Base-by-base conservation (phyloP, 2,797 vertebrate genomes). In the Enteromius unitaeniatus region DNA sequence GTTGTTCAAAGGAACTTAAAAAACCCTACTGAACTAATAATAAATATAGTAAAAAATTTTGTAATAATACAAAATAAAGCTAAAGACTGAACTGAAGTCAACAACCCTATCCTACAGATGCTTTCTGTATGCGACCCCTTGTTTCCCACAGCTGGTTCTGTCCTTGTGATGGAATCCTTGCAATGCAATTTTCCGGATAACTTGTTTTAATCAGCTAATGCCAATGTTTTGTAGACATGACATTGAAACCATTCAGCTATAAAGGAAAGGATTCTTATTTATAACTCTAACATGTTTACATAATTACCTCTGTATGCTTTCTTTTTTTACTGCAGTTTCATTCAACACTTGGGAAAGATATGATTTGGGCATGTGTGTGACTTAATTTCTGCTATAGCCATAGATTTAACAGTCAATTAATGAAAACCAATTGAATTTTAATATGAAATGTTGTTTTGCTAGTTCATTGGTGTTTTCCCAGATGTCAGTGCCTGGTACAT, bases 151-250 rank as follows among this genome's bases (percentile, higher is more conserved):
- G 74, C 64, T 78, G 26, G 26, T 17, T 23, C 26, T 78, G 74
- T 47, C 74, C 51, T 83, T 78, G 65, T 78, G 42, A 49, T 58
- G 34, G 34, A 77, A 76, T 76, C 26, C 51, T 78, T 34, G 65
- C 78, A 79, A 77, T 70, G 64, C 74, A 84, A 78, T 83, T 78
- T 83, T 83, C 51, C 26, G 37, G 74, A 58, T 78, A 78, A 70
- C 64, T 70, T 72, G 75, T 84, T 84, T 78, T 70, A 78, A 78
- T 84, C 75, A 51, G 75, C 64, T 77, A 83, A 83, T 83, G 73
- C 51, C 49, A 47, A 37, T 83, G 82, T 83, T 83, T 83, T 83
- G 19, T 53, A 62, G 51, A 60, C 75, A 70, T 60, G 74, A 83
- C 82, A 83, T 83, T 70, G 65, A 77, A 68, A 69, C 42, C 21